Conservation (phyloP, 1,140 invertebrate species). For the Bradysia coprophila region DNA sequence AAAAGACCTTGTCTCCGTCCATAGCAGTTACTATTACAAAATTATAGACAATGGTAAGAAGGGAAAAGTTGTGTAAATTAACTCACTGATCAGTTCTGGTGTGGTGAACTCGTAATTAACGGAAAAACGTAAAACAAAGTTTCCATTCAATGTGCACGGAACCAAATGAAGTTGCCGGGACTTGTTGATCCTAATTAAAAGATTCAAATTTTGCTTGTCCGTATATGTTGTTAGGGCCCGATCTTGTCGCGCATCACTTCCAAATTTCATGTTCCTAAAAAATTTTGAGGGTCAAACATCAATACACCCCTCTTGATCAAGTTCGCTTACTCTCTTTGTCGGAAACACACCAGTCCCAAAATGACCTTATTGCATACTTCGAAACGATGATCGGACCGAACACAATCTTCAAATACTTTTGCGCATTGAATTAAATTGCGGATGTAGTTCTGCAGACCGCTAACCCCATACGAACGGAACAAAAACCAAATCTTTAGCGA, state of each 20-base stretch:
- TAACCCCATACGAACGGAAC: slow-evolving; percentile 62
- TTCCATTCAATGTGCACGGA: slow-evolving; percentile 56
- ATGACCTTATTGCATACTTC: slow-evolving; percentile 69
- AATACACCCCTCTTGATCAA: no score
- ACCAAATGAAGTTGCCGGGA: slow-evolving; percentile 83
- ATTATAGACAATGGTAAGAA: no score
- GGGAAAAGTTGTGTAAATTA: no score
- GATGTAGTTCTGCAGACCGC: slow-evolving; percentile 65
- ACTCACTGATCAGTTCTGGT: slow-evolving; percentile 46
- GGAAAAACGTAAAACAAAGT: slow-evolving; percentile 69
- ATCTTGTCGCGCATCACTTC: no score
- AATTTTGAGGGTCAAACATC: no score
- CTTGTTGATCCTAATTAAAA: slow-evolving; percentile 71
- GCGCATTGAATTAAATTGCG: slow-evolving; percentile 74
- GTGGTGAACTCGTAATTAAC: slow-evolving; percentile 62
- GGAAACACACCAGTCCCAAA: slow-evolving; percentile 50
- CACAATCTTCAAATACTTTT: slow-evolving; percentile 59
- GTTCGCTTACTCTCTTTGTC: slow-evolving; percentile 25
- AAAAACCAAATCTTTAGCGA: slow-evolving; percentile 83
- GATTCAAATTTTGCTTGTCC: slow-evolving; percentile 58
- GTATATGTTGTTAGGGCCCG: slow-evolving; percentile 27
- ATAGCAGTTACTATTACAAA: no score
- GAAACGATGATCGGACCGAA: slow-evolving; percentile 57
- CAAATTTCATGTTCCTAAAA: no score
- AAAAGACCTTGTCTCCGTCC: no score